Evolutionary conservation across 2,113 vertebrate species (phyloP).

Genomic region (Strigops habroptila): DNA sequence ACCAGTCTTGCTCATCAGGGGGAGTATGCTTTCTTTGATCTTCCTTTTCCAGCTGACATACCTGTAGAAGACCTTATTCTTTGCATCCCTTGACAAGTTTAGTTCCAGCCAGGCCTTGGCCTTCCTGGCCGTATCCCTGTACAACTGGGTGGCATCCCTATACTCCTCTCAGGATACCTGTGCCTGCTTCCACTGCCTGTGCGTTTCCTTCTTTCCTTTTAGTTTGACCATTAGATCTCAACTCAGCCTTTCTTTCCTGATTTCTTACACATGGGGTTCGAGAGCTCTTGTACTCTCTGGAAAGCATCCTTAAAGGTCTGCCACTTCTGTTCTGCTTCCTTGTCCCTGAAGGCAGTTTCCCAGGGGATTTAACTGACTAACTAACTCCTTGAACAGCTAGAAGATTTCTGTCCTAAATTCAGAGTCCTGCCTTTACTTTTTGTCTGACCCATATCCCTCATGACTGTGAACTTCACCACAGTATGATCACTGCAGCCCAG

Average conservation of each 20-base stretch:
- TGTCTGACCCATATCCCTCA: not conserved
- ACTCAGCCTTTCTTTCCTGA: not conserved
- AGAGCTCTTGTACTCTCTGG: not conserved
- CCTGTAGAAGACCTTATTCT: not conserved
- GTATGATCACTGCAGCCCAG: not conserved
- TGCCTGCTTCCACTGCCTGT: not conserved
- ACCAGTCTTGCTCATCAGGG: not conserved
- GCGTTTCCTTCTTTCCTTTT: not conserved
- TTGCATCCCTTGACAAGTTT: not conserved
- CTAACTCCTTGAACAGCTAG: not conserved
- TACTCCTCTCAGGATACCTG: not conserved
- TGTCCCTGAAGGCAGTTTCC: not conserved
- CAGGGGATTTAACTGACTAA: not conserved
- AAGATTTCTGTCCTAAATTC: not conserved
- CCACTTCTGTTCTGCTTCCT: too few relatives aligned
- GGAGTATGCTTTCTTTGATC: not conserved
- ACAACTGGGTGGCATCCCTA: not conserved
- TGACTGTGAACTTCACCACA: not conserved
- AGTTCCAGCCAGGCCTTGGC: not conserved
- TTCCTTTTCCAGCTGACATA: not conserved
- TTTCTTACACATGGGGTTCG: not conserved
- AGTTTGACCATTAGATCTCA: not conserved
- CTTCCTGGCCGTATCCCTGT: not conserved
- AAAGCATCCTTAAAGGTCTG: not conserved
- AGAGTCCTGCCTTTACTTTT: not conserved